Percentiles rank a stretch among this genome's conserved stretches.
These are phyloP conservation scores for Cyrtorhinus lividipennis DNA, from an alignment of 1,140 invertebrate species.

Conservation along the genomic window DNA sequence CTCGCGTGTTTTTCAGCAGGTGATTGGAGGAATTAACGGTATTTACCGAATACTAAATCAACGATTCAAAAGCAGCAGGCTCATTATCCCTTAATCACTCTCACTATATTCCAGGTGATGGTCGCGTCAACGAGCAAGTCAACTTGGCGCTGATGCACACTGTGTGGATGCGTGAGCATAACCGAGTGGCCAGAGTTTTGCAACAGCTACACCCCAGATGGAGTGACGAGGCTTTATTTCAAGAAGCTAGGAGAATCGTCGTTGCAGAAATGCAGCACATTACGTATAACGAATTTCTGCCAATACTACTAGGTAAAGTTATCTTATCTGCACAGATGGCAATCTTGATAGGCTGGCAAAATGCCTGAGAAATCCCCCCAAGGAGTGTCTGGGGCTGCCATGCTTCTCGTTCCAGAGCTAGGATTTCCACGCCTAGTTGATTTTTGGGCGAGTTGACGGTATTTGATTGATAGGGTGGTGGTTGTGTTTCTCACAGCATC, in stretches of 20 bases:
- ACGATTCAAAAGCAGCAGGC: too few relatives aligned
- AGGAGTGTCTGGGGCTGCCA: too few relatives aligned
- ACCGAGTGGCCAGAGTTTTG: conserved; percentile 56
- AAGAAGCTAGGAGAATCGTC: conserved; percentile 67
- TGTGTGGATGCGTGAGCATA: conserved; percentile 76
- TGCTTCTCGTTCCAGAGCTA: too few relatives aligned
- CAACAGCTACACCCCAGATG: conserved; percentile 48
- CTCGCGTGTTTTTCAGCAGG: conserved; percentile 26
- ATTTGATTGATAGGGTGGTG: too few relatives aligned
- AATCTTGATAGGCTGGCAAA: too few relatives aligned
- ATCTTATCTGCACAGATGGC: too few relatives aligned
- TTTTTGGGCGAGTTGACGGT: too few relatives aligned
- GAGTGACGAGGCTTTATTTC: conserved; percentile 58
- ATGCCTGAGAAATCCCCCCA: too few relatives aligned
- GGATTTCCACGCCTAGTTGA: too few relatives aligned
- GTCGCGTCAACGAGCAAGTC: conserved; percentile 70
- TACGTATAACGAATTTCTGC: conserved; percentile 77
- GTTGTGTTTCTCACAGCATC: too few relatives aligned
- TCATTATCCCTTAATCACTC: too few relatives aligned
- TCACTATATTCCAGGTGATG: conserved; percentile 49
- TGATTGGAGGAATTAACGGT: neutral
- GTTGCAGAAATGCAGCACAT: conserved; percentile 81
- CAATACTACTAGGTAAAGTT: conserved; percentile 54
- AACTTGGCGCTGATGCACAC: conserved; percentile 69
- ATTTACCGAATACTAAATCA: neutral